Percentiles rank a stretch among this genome's conserved stretches.
Conservation (phyloP, 1,140 invertebrate genomes). For the Macrostomum lignano region DNA sequence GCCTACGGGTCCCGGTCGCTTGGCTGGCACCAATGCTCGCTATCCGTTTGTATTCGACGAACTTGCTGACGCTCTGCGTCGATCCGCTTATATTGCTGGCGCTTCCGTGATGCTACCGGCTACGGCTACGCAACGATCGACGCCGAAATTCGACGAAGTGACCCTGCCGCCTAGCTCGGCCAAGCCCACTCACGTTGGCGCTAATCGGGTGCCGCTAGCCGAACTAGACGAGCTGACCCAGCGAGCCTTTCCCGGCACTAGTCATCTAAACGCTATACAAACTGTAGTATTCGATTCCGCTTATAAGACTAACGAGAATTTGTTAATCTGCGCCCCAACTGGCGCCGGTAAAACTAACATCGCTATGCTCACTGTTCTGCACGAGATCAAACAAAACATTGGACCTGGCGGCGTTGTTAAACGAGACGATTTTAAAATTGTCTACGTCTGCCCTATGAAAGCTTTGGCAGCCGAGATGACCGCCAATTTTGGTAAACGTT, state of each 20-base stretch:
- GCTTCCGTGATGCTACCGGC: too few relatives aligned
- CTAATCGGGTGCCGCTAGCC: too few relatives aligned
- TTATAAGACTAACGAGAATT: conserved; percentile 80
- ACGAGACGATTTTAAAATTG: conserved; percentile 79
- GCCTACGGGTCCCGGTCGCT: too few relatives aligned
- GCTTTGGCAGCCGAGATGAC: conserved; percentile 94
- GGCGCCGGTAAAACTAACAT: conserved; percentile 65
- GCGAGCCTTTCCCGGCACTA: conserved; percentile 45
- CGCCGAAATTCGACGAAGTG: too few relatives aligned
- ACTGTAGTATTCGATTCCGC: conserved; percentile 75
- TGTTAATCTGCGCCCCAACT: conserved; percentile 36
- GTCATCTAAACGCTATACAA: conserved; percentile 67
- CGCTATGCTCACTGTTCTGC: conserved; percentile 62
- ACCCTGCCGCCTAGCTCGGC: too few relatives aligned
- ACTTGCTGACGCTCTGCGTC: too few relatives aligned
- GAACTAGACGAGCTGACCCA: conserved; percentile 25
- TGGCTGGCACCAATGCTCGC: too few relatives aligned
- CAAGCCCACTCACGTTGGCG: too few relatives aligned
- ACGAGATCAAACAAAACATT: conserved; percentile 58
- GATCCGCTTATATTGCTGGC: too few relatives aligned
- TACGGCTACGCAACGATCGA: too few relatives aligned
- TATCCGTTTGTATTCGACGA: too few relatives aligned
- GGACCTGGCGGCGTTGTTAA: conserved; percentile 36
- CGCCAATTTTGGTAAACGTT: conserved; percentile 53
- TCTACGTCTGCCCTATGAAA: conserved; percentile 98